Evolutionary conservation across 2,113 vertebrate genomes (phyloP).

Genomic region (Bubalus kerabau): DNA sequence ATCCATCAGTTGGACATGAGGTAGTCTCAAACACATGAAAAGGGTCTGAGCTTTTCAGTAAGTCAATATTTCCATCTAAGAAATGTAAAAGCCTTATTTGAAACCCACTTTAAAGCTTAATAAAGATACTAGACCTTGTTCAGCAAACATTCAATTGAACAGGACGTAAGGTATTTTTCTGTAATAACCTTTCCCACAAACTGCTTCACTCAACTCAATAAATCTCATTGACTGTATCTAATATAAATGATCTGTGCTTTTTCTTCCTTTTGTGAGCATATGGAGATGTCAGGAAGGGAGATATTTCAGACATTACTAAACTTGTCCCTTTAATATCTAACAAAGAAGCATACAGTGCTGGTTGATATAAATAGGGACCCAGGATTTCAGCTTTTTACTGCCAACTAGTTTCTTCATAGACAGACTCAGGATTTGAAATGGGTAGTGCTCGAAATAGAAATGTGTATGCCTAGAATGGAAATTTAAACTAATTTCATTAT

Average conservation of each 20-base stretch:
- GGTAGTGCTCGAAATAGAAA: not conserved
- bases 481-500: not conserved
- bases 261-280: not conserved
- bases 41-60: not conserved
- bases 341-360: not conserved
- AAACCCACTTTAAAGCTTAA: not conserved
- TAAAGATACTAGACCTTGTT: not conserved
- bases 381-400: not conserved
- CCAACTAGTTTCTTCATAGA: not conserved
- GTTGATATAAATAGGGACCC: not conserved
- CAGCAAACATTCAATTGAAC: conserved; percentile 29
- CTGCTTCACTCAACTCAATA: not conserved
- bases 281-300: not conserved
- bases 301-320: not conserved
- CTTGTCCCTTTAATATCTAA: not conserved
- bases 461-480: not conserved
- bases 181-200: not conserved
- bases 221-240: not conserved
- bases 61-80: not conserved
- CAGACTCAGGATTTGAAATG: not conserved
- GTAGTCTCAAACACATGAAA: conserved; percentile 1
- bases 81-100: not conserved
- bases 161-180: not conserved
- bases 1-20: not conserved
- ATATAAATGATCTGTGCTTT: not conserved